Base-by-base conservation (phyloP, 2,888 invertebrate genomes). In the Thymelicus acteon region DNA sequence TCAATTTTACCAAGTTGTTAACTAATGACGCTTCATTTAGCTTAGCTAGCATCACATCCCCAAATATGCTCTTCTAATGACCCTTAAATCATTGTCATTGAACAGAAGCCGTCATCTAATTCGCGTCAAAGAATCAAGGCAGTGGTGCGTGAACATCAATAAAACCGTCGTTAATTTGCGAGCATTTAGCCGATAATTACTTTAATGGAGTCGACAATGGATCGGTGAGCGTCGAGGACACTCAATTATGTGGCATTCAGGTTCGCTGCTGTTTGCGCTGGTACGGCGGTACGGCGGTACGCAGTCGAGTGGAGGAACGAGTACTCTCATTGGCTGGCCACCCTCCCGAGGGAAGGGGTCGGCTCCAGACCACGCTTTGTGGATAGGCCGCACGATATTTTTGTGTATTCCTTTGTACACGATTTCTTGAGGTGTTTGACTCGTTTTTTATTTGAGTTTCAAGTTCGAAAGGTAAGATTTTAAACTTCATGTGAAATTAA, bases 221-320 rank as follows among this genome's bases (percentile, higher is more conserved):
- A 82, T 82, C 85, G 80, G 72, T 71, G 77, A 81, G 82, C 77
- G 74, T 76, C 75, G 76, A 76, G 78, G 76, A 80, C 79, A 85
- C 81, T 81, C 79, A 80, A 92, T 92, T 91, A 91, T 84, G 87
- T 85, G 85, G 89, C 86, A 90, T 89, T 91, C 90, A 90, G 85
- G 81, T 83, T 79, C 82, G 81, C 70, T 79, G 79, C 81, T 89
- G 90, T 89, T 91, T 91, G 89, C 90, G 75, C 80, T 86, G 86
- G 85, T 31, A 31, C 31, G 31, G 31, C 31, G 31, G 31, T 31
- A 31, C 3, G 31, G 0, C 19, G 19, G 19, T 78, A 77, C 77
- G 78, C 79, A 80, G 75, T 76, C 73, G 80, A 81, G 84, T 82
- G 82, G 70, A 74, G 80, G 75, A 78, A 76, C 83, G 82, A 84